Evolutionary conservation across 1,140 invertebrate species (phyloP), one percentile per base, ranked within the genome.

Genomic region (Pseudomyrmex pallidus): DNA sequence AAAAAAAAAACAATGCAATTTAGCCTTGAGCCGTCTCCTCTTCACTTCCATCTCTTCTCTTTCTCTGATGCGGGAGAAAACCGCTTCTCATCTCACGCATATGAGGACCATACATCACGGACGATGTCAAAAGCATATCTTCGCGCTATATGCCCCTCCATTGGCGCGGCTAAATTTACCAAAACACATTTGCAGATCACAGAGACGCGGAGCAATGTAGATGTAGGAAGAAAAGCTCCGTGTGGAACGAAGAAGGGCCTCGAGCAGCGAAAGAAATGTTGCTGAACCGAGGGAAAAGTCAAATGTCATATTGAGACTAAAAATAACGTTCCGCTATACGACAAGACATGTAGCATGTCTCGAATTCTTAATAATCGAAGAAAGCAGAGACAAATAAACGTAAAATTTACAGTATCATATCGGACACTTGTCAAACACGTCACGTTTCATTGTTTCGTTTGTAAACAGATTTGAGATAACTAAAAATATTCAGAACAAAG

Each of bases 31-130:
- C 63, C 48, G 20, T 17, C 13, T 20, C 35, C 12, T 12, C 22
- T 5, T 10, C 15, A 35, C 35, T 35, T 35, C 35, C 35, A 35
- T 35, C 35, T 35, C 35, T 35, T 35, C 62, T 59, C 35, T 15
- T 0, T 50, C 20, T 22, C 66, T 50, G 44, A 46, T 48, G 3
- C 74, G 15, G 8, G 15, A 59, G 61, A 15, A n/a, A 48, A 44
- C 15, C 64, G 59, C 50, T 44, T 64, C 62, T 67, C 76, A 57
- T 78, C 74, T 76, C 74, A 20, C 61, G 35, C 46, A 70, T 50
- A 80, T 17, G 76, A 80, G 76, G 76, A 70, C 76, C 68, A 70
- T 80, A 80, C 76, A 80, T 72, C 76, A 80, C 15, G 20, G 76
- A 10, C 54, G 20, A 61, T 80, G 76, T 80, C 66, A 80, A 80